A percentile compares a stretch with the other conserved stretches of the same genome.
These are phyloP conservation scores for Aporophyla nigra DNA, from an alignment of 2,888 invertebrate species.

Conservation along the genomic window DNA sequence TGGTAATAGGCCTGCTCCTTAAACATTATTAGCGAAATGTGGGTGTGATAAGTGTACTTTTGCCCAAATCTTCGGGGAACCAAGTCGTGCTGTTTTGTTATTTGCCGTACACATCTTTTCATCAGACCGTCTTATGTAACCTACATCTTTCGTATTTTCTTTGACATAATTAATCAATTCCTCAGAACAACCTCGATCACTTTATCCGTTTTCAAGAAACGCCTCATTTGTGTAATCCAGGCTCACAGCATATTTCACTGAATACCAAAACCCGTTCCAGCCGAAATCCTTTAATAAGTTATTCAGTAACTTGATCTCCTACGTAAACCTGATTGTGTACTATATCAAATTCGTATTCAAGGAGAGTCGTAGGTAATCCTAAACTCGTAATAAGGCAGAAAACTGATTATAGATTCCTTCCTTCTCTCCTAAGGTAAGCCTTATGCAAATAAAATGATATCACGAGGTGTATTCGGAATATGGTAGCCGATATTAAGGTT, in stretches of 20 bases:
- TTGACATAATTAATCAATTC: not conserved
- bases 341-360: slow-evolving; percentile 56
- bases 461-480: slow-evolving; percentile 62
- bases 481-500: slow-evolving; percentile 24
- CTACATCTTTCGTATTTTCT: not conserved
- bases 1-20: too few species aligned
- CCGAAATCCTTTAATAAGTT: slow-evolving; percentile 55
- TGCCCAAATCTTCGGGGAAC: too few species aligned
- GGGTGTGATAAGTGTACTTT: too few species aligned
- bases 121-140: not conserved
- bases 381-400: slow-evolving; percentile 66
- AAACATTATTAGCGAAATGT: too few species aligned
- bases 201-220: slow-evolving; percentile 33
- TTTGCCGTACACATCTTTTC: not conserved
- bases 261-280: slow-evolving; percentile 42
- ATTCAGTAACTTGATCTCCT: slow-evolving; percentile 45
- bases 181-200: not conserved
- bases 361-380: slow-evolving; percentile 53
- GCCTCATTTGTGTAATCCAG: slow-evolving; percentile 35
- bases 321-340: slow-evolving; percentile 42
- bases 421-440: slow-evolving; percentile 70
- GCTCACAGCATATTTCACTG: slow-evolving; percentile 35
- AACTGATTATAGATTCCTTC: slow-evolving; percentile 76
- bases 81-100: not conserved
- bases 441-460: slow-evolving; percentile 74